Percentiles rank a stretch among this genome's conserved stretches.
phyloP scores from a whole-genome alignment of 1,140 invertebrate genomes.

The Piezodorus guildinii region DNA sequence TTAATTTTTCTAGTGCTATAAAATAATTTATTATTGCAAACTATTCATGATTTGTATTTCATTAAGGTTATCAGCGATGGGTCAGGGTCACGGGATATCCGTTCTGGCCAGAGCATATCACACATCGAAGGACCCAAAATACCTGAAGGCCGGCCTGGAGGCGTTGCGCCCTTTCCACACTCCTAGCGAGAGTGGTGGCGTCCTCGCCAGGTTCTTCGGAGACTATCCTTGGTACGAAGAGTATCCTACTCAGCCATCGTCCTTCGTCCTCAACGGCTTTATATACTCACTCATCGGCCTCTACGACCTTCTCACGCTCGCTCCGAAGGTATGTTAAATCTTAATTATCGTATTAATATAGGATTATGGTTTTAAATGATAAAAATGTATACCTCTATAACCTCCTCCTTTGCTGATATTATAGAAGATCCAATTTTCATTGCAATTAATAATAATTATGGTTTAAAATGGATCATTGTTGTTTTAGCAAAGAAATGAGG shows the following conservation, averaged over 20 bases:
- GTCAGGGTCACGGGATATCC: slow-evolving; percentile 92
- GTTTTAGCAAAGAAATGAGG: too few relatives aligned
- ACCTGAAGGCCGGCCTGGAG: slow-evolving; percentile 66
- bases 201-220: slow-evolving; percentile 70
- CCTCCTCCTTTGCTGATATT: too few relatives aligned
- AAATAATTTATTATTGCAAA: too few relatives aligned
- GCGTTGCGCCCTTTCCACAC: slow-evolving; percentile 73
- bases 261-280: slow-evolving; percentile 97
- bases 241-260: slow-evolving; percentile 89
- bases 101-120: slow-evolving; percentile 80
- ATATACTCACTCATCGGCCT: slow-evolving; percentile 91
- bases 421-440: too few relatives aligned
- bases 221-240: slow-evolving; percentile 86
- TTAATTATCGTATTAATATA: too few relatives aligned
- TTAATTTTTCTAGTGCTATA: too few relatives aligned
- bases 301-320: slow-evolving; percentile 25
- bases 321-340: slow-evolving; percentile 10
- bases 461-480: too few relatives aligned
- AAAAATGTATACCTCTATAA: too few relatives aligned
- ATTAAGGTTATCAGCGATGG: slow-evolving; percentile 88
- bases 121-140: slow-evolving; percentile 60
- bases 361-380: too few relatives aligned
- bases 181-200: slow-evolving; percentile 55
- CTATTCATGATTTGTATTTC: background rate
- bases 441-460: too few relatives aligned